phyloP scores from a whole-genome alignment of 2,797 vertebrate genomes.

The Coregonus suidteri region DNA sequence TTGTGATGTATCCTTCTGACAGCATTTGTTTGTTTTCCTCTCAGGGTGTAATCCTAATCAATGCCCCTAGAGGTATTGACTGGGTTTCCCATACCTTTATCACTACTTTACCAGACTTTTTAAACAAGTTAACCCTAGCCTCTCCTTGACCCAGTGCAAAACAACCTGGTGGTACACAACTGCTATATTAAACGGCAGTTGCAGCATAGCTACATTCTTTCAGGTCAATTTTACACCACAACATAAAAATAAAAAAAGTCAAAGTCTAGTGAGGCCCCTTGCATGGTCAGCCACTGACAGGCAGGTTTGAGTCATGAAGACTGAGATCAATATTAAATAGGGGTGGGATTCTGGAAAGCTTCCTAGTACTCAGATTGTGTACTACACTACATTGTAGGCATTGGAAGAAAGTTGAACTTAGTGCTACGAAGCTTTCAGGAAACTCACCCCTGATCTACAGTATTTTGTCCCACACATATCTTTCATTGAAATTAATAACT shows the following conservation, averaged over 20 bases:
- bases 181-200: neutral
- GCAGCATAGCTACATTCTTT: neutral
- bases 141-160: slow-evolving; percentile 21
- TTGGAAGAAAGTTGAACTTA: neutral
- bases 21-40: slow-evolving; percentile 13
- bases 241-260: neutral
- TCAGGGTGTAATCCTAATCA: slow-evolving; percentile 23
- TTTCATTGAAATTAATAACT: neutral
- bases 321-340: neutral
- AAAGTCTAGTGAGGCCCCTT: neutral
- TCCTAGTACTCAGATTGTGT: neutral
- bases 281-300: neutral
- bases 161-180: neutral
- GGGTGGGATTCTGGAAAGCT: neutral
- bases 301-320: neutral
- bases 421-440: neutral
- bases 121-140: slow-evolving; percentile 5
- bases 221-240: neutral
- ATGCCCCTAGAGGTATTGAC: slow-evolving; percentile 22
- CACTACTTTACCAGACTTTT: neutral
- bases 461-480: neutral
- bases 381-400: neutral
- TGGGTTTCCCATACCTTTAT: slow-evolving; percentile 11
- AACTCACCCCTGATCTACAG: neutral
- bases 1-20: neutral